Conservation (phyloP, 2,113 vertebrate species). For the Corynorhinus townsendii region DNA sequence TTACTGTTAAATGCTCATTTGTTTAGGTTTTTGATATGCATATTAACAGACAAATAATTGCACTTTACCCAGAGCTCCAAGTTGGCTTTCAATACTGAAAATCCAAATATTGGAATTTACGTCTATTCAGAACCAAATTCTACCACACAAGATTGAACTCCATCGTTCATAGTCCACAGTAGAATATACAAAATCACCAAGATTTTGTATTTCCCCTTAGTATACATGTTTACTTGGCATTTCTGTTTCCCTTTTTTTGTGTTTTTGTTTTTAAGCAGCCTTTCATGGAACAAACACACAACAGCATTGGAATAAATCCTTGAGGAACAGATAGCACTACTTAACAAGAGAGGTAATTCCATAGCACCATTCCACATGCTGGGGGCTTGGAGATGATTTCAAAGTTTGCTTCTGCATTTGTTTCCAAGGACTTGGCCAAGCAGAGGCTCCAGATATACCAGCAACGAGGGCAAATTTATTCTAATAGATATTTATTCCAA, state of each 20-base stretch:
- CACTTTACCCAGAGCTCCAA: slow-evolving; percentile 52
- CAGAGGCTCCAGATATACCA: not conserved
- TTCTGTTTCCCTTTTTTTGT: not conserved
- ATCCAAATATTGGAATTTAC: slow-evolving; percentile 77
- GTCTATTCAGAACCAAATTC: slow-evolving; percentile 69
- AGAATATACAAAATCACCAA: not conserved
- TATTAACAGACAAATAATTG: slow-evolving; percentile 76
- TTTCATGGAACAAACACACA: slow-evolving; percentile 27
- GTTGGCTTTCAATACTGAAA: slow-evolving; percentile 72
- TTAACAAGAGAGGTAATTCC: slow-evolving; percentile 31
- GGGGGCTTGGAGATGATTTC: slow-evolving; percentile 28
- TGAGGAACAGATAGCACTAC: not conserved
- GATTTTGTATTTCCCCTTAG: not conserved
- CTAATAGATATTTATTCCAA: slow-evolving; percentile 41
- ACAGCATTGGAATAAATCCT: not conserved
- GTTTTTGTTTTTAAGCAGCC: slow-evolving; percentile 36
- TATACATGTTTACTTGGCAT: slow-evolving; percentile 5
- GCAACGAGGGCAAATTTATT: not conserved
- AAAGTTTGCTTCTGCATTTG: slow-evolving; percentile 47
- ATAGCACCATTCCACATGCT: not conserved
- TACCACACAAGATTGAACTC: slow-evolving; percentile 29
- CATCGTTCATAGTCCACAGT: not conserved
- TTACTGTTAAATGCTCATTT: slow-evolving; percentile 81
- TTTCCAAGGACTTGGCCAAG: slow-evolving; percentile 50
- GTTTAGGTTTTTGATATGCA: slow-evolving; percentile 79